Base-by-base conservation (phyloP, 2,888 invertebrate species). In the Gonocerus acuteangulatus region DNA sequence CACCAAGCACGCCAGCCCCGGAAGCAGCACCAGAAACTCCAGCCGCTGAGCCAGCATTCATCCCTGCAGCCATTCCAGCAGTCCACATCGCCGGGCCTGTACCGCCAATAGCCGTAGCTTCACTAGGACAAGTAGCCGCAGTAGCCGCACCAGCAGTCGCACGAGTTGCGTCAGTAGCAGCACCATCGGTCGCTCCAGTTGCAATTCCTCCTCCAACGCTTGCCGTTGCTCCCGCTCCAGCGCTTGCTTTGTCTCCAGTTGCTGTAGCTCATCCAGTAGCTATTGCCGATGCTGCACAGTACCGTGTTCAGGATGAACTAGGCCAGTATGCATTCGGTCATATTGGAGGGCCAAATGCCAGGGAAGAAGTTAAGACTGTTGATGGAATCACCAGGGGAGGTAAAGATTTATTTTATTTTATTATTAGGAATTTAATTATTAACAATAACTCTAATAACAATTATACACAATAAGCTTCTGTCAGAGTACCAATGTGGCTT, bases 281-380 rank as follows among this genome's bases (percentile, higher is more conserved):
- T 15, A 83, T 32, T 84, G 79, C 11, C 81, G 80, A 66, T 19
- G 21, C 19, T 19, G 19, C 39, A 74, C 68, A 80, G 77, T 82
- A 78, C 69, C 81, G 82, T 71, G 76, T 79, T 48, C 82, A 84
- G 72, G 80, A 84, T 70, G 78, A 76, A 48, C 73, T 77, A 34
- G 80, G 80, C 4, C 79, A 78, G 68, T 81, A 80, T 72, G 75
- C 77, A 61, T 81, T 81, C 71, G 84, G 83, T 27, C 84, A 84
- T 72, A 74, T 79, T 9, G 82, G 81, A 66, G 83, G 83, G 58
- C 79, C 81, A 48, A 82, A 82, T 67, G 77, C 83, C 65, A 84
- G 84, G 71, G 77, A 79, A 21, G 85, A 85, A 73, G 74, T 79
- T 60, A 78, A 76, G 68, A 76, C 80, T 2, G 69, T 74, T 11